Evolutionary conservation across 2,888 invertebrate genomes (phyloP).

Genomic region (Cremastinae sp.): DNA sequence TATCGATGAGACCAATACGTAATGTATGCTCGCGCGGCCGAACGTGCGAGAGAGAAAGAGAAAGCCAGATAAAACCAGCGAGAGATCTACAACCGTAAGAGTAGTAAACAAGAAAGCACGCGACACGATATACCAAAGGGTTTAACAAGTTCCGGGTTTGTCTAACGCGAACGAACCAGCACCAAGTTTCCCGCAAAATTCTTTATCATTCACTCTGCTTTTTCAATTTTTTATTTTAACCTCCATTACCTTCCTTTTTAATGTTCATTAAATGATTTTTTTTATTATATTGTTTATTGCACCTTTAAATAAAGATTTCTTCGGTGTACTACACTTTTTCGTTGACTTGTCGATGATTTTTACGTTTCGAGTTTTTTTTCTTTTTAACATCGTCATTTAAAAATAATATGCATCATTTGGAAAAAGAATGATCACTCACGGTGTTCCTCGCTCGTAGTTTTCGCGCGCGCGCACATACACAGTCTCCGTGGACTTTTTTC

Average conservation of each 20-base stretch:
- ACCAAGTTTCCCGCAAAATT: constrained; percentile 15
- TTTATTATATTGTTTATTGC: not conserved
- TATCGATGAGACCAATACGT: constrained; percentile 20
- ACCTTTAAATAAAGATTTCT: no score
- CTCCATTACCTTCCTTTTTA: not conserved
- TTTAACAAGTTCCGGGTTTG: constrained; percentile 41
- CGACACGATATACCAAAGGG: constrained; percentile 32
- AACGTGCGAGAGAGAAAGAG: not conserved
- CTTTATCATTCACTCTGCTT: not conserved
- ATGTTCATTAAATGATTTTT: not conserved
- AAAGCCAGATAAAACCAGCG: constrained; percentile 21
- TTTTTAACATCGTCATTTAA: no score
- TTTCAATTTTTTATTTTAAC: not conserved
- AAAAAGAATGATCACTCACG: no score
- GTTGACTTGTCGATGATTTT: no score
- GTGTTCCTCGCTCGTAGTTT: no score
- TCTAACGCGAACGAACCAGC: constrained; percentile 31
- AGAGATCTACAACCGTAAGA: constrained; percentile 1
- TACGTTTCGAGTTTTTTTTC: no score
- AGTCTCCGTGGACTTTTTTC: no score
- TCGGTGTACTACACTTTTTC: not conserved
- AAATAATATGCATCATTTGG: no score
- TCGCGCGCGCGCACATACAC: no score
- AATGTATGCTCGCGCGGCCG: constrained; percentile 1
- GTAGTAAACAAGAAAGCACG: constrained; percentile 15